These are phyloP conservation scores for Bombus waltoni DNA, from an alignment of 1,140 invertebrate species.

Conservation along the genomic window DNA sequence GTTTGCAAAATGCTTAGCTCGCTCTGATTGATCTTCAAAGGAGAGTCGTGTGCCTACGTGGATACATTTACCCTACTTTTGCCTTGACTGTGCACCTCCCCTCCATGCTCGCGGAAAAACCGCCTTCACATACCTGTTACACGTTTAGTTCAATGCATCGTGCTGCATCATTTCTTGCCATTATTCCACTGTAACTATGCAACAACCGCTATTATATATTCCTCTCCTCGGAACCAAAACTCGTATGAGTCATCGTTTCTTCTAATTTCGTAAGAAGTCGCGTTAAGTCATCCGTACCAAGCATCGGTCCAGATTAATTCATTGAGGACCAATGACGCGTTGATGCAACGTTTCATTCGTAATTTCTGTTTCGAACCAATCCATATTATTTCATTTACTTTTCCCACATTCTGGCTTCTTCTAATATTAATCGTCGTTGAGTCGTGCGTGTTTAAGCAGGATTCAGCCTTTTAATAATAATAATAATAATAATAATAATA, in stretches of 20 bases:
- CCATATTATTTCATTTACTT: too few species aligned
- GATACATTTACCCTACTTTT: slow-evolving; percentile 68
- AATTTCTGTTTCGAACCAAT: neutral
- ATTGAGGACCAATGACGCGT: neutral
- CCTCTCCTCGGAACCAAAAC: neutral
- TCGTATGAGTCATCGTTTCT: neutral
- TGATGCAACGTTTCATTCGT: neutral
- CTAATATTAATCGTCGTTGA: too few species aligned
- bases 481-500: too few species aligned
- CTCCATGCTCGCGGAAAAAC: slow-evolving; percentile 57
- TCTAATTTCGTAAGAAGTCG: neutral
- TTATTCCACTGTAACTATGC: slow-evolving; percentile 18
- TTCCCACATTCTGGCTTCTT: neutral
- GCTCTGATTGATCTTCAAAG: slow-evolving; percentile 55
- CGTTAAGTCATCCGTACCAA: neutral
- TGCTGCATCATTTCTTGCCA: slow-evolving; percentile 46
- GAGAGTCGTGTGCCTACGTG: slow-evolving; percentile 53
- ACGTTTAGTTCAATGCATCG: slow-evolving; percentile 49
- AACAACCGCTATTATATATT: neutral
- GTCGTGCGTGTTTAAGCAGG: neutral
- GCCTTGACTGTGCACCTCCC: slow-evolving; percentile 56
- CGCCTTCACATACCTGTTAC: slow-evolving; percentile 64
- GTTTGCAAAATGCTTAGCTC: slow-evolving; percentile 28
- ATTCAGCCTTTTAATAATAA: neutral
- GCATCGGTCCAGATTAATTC: neutral